A percentile compares a stretch with the other conserved stretches of the same genome.
Conservation (phyloP, 2,113 vertebrate genomes). For the Nipponia nippon region DNA sequence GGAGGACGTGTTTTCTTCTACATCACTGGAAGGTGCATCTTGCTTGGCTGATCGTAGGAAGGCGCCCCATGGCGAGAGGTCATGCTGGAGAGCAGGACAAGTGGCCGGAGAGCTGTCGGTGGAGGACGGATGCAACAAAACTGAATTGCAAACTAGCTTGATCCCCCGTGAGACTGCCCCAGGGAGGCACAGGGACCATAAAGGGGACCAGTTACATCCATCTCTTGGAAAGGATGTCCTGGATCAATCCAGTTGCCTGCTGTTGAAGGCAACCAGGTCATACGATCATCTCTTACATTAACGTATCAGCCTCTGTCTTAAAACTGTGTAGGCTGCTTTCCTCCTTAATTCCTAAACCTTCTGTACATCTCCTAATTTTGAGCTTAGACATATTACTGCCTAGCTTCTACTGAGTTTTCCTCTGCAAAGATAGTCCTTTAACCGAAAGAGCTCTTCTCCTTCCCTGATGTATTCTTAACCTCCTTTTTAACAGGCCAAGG, state of each 20-base stretch:
- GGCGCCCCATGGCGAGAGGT: fast-evolving
- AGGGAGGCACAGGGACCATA: background rate
- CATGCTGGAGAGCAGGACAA: background rate
- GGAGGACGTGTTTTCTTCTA: background rate
- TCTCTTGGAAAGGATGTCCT: background rate
- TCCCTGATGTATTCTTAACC: background rate
- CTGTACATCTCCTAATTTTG: background rate
- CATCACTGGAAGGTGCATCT: background rate
- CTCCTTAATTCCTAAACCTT: background rate
- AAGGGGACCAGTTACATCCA: background rate
- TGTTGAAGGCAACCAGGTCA: background rate
- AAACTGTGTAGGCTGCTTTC: background rate
- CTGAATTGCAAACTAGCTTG: background rate
- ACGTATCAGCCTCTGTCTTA: background rate
- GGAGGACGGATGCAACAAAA: background rate
- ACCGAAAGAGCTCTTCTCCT: background rate
- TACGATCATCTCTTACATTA: background rate
- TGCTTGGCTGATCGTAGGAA: background rate
- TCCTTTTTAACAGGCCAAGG: background rate
- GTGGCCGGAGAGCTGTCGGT: background rate
- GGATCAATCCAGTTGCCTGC: background rate
- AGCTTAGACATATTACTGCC: background rate
- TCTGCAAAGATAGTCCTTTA: background rate
- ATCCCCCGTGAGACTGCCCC: no score
- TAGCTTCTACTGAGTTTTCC: background rate